Conservation (phyloP, 2,888 invertebrate genomes). For the Drosophila quasianomalipes region DNA sequence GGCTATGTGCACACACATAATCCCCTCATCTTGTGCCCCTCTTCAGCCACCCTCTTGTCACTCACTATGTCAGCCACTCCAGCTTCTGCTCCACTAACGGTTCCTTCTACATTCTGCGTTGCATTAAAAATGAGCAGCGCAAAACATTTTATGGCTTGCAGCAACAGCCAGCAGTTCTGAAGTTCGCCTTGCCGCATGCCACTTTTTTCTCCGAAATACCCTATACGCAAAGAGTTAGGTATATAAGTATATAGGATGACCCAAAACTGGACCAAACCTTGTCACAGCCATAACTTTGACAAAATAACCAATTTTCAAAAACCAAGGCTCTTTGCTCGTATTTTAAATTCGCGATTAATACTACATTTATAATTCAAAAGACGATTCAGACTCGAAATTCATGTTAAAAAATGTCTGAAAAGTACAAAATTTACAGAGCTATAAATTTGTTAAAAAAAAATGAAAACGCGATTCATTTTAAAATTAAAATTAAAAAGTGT, state of each 20-base stretch:
- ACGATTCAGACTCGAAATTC: too few species aligned
- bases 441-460: not conserved
- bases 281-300: not conserved
- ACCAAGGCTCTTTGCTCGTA: too few species aligned
- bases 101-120: slow-evolving; percentile 42
- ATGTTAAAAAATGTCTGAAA: too few species aligned
- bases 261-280: not conserved
- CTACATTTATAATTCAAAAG: too few species aligned
- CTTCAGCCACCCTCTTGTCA: not conserved
- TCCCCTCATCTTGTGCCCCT: not conserved
- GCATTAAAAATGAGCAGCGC: slow-evolving; percentile 77
- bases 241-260: not conserved
- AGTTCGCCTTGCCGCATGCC: slow-evolving; percentile 53
- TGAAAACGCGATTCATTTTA: not conserved
- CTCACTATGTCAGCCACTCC: not conserved
- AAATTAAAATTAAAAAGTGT: not conserved
- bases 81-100: not conserved
- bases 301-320: not conserved
- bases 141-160: slow-evolving; percentile 69
- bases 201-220: slow-evolving; percentile 41
- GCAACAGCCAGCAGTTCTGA: slow-evolving; percentile 22
- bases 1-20: slow-evolving; percentile 24
- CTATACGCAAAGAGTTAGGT: not conserved
- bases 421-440: not conserved
- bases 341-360: too few species aligned